Evolutionary conservation across 2,113 vertebrate genomes (phyloP), one percentile per base, ranked within the genome.

Genomic region (Ibidorhyncha struthersii): DNA sequence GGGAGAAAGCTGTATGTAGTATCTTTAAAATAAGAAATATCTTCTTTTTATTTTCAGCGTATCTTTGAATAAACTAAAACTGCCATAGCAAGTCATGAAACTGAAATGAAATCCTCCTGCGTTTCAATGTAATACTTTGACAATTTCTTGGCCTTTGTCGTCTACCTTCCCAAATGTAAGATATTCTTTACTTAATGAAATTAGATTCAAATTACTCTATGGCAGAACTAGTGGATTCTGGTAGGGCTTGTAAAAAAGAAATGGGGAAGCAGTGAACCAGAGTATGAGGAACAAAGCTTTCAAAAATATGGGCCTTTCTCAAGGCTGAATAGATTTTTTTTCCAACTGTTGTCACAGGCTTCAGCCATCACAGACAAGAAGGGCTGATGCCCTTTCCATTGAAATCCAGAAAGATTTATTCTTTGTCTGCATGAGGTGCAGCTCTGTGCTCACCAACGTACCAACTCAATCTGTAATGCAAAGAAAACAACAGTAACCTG

Each of bases 51-150:
- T 92, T 93, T 96, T 83, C 62, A 96, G 41, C 74, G 76, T 84
- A 82, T 83, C 17, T 27, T 83, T 82, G 36, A 94, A 53, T 78
- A 90, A 67, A 61, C 41, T 92, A 71, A 91, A 96, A 85, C 83
- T 94, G 59, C 14, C 49, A 36, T n/a, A 72, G 40, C 38, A 96
- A 95, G 65, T 89, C 56, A 93, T 34, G 34, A 92, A 93, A 93
- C 91, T 91, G 81, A 91, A 93, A 93, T 40, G 4, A 58, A 96
- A 15, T 29, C 26, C 79, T 89, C 86, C 20, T 76, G 78, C n/a
- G 73, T 96, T 95, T 97, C 87, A 95, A 97, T 81, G 36, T 26
- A 84, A 45, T 80, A 95, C 94, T 72, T 66, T 79, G 65, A 89
- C 63, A 84, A 79, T 62, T 96, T 93, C 89, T 92, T 95, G 82